Percentiles rank a stretch among this genome's conserved stretches.
Evolutionary conservation across 2,888 invertebrate genomes (phyloP).

Genomic region (Lampropteryx suffumata): DNA sequence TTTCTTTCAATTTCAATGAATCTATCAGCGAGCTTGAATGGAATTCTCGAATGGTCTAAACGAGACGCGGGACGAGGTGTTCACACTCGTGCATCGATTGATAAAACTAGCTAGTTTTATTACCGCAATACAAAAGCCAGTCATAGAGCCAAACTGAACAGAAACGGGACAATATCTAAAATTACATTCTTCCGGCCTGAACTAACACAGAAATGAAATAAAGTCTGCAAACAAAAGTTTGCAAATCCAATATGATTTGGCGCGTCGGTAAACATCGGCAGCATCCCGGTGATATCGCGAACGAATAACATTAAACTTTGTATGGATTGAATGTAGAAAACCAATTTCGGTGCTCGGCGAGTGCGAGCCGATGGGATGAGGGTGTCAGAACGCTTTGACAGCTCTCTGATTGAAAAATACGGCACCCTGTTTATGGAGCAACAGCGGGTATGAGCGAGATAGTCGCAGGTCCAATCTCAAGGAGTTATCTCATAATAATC

Average conservation of each 20-base stretch:
- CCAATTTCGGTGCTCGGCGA: slow-evolving; percentile 83
- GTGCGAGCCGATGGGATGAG: slow-evolving; percentile 83
- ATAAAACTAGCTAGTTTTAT: too few species aligned
- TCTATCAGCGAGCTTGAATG: too few species aligned
- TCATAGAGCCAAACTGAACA: slow-evolving; percentile 7
- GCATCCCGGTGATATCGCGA: slow-evolving; percentile 83
- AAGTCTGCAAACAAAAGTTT: slow-evolving; percentile 83
- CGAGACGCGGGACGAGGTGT: too few species aligned
- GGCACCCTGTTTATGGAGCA: slow-evolving; percentile 83
- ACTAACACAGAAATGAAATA: slow-evolving; percentile 81
- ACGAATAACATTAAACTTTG: slow-evolving; percentile 84
- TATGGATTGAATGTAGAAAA: slow-evolving; percentile 84
- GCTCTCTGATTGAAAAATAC: slow-evolving; percentile 86
- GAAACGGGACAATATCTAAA: slow-evolving; percentile 66
- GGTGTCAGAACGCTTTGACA: slow-evolving; percentile 85
- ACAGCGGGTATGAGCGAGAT: slow-evolving; percentile 62
- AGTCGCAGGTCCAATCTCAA: slow-evolving; percentile 36
- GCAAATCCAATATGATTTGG: slow-evolving; percentile 84
- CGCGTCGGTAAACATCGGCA: slow-evolving; percentile 82
- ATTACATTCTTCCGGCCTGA: slow-evolving; percentile 77
- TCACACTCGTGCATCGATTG: too few species aligned
- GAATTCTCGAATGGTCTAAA: too few species aligned
- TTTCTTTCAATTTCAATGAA: too few species aligned
- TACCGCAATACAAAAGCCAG: too few species aligned
- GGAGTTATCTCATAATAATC: slow-evolving; percentile 1